Percentiles rank a stretch among this genome's conserved stretches.
These are phyloP conservation scores for Apotomis betuletana DNA, from an alignment of 2,888 invertebrate species.

Conservation along the genomic window DNA sequence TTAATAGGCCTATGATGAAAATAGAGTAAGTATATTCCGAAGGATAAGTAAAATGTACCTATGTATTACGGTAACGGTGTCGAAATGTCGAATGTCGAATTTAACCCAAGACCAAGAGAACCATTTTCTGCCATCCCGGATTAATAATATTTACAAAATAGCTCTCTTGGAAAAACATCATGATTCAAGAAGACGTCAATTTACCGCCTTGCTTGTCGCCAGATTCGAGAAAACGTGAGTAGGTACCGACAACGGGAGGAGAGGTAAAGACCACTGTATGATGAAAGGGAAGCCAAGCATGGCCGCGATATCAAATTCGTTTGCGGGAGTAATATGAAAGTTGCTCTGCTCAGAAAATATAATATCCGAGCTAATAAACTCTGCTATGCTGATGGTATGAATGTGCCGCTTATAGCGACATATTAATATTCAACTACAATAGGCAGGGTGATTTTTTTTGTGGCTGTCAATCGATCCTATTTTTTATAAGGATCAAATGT, in stretches of 20 bases:
- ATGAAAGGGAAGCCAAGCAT: slow-evolving; percentile 30
- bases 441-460: too few relatives aligned
- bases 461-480: too few relatives aligned
- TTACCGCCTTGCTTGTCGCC: not conserved
- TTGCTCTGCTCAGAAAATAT: slow-evolving; percentile 23
- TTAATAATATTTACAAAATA: not conserved
- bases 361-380: slow-evolving; percentile 17
- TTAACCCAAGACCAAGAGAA: too few relatives aligned
- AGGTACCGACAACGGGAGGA: not conserved
- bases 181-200: not conserved
- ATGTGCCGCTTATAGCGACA: not conserved
- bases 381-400: not conserved
- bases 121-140: too few relatives aligned
- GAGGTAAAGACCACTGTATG: not conserved
- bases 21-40: too few relatives aligned
- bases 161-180: not conserved
- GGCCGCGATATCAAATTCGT: slow-evolving; percentile 30
- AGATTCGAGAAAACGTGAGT: not conserved
- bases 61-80: too few relatives aligned
- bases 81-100: too few relatives aligned
- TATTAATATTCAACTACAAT: slow-evolving; percentile 3
- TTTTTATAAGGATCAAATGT: too few relatives aligned
- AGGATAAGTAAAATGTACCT: too few relatives aligned
- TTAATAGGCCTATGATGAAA: too few relatives aligned
- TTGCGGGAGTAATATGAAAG: slow-evolving; percentile 25